Percentiles rank a stretch among this genome's conserved stretches.
phyloP scores from a whole-genome alignment of 2,113 vertebrate species.

The Setophaga kirtlandii region DNA sequence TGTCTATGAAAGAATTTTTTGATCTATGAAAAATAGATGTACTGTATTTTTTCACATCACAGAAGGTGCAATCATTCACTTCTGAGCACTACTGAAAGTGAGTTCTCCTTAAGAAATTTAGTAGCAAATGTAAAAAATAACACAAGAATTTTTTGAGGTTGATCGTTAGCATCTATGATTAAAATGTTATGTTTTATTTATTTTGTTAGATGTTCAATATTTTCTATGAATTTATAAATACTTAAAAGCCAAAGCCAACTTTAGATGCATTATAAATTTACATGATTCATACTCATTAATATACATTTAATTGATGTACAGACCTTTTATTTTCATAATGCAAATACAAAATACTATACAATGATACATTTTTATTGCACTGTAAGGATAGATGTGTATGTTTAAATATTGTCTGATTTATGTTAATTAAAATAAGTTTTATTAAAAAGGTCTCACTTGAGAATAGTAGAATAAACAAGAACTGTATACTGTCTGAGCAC shows the following conservation, averaged over 20 bases:
- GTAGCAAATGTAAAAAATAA: constrained; percentile 73
- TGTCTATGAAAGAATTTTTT: constrained; percentile 74
- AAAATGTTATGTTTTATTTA: constrained; percentile 86
- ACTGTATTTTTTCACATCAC: constrained; percentile 68
- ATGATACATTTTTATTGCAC: constrained; percentile 89
- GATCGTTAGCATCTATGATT: constrained; percentile 85
- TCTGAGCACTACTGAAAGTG: constrained; percentile 76
- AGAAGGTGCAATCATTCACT: constrained; percentile 69
- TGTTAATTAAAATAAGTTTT: constrained; percentile 81
- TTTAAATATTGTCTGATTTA: constrained; percentile 81
- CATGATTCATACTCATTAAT: constrained; percentile 78
- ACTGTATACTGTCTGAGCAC: neutral
- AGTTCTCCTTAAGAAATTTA: constrained; percentile 74
- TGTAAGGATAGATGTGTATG: constrained; percentile 83
- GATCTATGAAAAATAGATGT: constrained; percentile 73
- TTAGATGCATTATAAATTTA: constrained; percentile 83
- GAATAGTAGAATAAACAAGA: constrained; percentile 20
- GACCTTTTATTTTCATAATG: constrained; percentile 87
- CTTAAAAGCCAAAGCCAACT: constrained; percentile 91
- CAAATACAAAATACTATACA: constrained; percentile 82
- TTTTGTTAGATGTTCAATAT: constrained; percentile 90
- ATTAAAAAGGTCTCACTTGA: constrained; percentile 68
- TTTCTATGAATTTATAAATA: constrained; percentile 89
- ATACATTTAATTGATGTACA: constrained; percentile 83
- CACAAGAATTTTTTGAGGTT: constrained; percentile 78